phyloP scores from a whole-genome alignment of 2,888 invertebrate species.

The Teleogryllus oceanicus region DNA sequence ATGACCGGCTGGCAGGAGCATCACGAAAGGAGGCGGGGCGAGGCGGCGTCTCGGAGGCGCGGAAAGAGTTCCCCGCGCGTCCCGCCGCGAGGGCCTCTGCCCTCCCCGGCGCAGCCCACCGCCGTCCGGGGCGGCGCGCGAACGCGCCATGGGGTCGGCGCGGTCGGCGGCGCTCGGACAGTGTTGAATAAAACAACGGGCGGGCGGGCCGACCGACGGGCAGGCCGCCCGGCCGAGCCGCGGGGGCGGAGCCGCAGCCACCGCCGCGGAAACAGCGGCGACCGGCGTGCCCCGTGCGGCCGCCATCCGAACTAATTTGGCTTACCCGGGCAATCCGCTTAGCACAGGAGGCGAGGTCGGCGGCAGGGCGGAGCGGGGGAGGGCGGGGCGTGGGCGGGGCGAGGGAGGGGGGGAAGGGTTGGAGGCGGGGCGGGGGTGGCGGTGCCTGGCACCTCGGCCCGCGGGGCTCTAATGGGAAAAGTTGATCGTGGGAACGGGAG shows the following conservation, averaged over 20 bases:
- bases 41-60: too few species aligned
- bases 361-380: not conserved
- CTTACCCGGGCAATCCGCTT: conserved; percentile 18
- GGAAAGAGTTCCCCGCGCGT: too few species aligned
- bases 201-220: not conserved
- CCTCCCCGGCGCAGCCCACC: not conserved
- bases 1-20: too few species aligned
- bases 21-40: too few species aligned
- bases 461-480: not conserved
- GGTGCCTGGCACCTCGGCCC: not conserved
- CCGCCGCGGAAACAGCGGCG: not conserved
- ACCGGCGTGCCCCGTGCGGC: conserved; percentile 8
- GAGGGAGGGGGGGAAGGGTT: not conserved
- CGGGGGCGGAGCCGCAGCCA: not conserved
- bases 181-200: not conserved
- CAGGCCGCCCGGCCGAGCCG: not conserved
- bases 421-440: not conserved
- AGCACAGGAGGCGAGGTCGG: not conserved
- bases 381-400: not conserved
- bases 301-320: conserved; percentile 18
- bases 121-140: not conserved
- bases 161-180: not conserved
- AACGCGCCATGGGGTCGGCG: not conserved
- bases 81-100: not conserved
- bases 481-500: conserved; percentile 18